Base-by-base conservation (phyloP, 1,140 invertebrate genomes). In the Monomorium pharaonis region DNA sequence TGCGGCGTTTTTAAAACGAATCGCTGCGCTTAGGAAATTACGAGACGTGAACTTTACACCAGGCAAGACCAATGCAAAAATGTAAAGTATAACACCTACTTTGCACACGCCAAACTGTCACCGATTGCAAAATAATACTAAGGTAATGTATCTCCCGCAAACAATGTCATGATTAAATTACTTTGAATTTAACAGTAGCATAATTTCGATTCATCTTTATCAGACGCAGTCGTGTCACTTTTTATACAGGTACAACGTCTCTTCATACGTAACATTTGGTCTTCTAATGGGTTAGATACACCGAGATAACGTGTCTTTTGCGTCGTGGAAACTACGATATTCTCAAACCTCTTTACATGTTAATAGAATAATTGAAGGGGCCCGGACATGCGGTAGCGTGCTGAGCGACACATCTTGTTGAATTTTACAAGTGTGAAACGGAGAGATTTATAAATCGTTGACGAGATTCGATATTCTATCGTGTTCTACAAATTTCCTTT, bases 1-100 rank as follows among this genome's bases (percentile, higher is more conserved):
- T 80, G 67, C 21, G 76, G 47, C n/a, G n/a, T n/a, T n/a, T 67
- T 80, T 33, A 56, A n/a, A n/a, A 58, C 37, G n/a, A 47, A 44
- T 51, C 78, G 51, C 67, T 33, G 67, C 78, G 65, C 12, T 69
- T 58, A 21, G 10, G 18, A 37, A 58, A 14, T 83, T 83, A 60
- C 37, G 78, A 30, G 37, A 72, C 49, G 49, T 30, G 49, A 70
- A 70, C 47, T 42, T 18, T 54, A 27, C 63, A 21, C 65, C 70
- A 33, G 24, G 18, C 65, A 14, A 60, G 14, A 44, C 10, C 37
- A 16, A 16, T 49, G 33, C 49, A 18, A 83, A 42, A 72, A 24
- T 42, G 63, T 56, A 3, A 81, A 58, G 24, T 51, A 3, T 47
- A 60, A 58, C 16, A 27, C 1, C n/a, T n/a, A n/a, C n/a, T 72